These are phyloP conservation scores for Trinorchestia longiramus DNA, from an alignment of 1,140 invertebrate species.

Conservation along the genomic window DNA sequence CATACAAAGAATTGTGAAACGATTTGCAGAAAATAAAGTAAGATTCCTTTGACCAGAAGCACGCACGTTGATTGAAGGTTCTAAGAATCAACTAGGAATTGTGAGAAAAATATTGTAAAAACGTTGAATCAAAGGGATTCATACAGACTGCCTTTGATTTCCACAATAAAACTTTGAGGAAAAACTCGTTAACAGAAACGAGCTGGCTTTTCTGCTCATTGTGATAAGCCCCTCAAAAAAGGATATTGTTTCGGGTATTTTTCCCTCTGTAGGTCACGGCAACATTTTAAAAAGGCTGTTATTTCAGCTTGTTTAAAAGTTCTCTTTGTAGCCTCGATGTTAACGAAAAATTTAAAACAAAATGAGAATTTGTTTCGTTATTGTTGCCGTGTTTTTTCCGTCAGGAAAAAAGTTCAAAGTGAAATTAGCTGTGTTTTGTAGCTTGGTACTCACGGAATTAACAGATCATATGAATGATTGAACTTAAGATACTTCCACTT, in stretches of 20 bases:
- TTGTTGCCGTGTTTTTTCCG: no score
- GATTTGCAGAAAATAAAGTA: no score
- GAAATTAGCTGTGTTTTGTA: no score
- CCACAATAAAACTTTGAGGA: neutral
- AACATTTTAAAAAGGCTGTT: neutral
- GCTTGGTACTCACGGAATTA: no score
- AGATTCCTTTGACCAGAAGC: no score
- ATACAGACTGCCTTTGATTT: neutral
- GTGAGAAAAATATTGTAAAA: neutral
- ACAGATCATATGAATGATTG: no score
- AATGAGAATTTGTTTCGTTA: no score
- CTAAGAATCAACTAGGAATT: neutral
- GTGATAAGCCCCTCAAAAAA: neutral
- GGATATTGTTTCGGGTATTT: neutral
- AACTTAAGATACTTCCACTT: no score
- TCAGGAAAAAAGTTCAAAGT: no score
- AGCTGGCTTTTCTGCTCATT: neutral
- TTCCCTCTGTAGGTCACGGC: neutral
- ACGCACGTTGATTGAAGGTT: neutral
- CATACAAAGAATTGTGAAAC: no score
- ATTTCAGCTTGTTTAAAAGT: neutral
- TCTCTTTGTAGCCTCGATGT: neutral
- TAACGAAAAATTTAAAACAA: no score
- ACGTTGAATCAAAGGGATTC: neutral
- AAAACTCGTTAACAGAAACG: neutral